Percentiles rank a stretch among this genome's conserved stretches.
Evolutionary conservation across 37 sponge, comb jelly and placozoan species (phyloP).

Genomic region (Haliclona indistincta): DNA sequence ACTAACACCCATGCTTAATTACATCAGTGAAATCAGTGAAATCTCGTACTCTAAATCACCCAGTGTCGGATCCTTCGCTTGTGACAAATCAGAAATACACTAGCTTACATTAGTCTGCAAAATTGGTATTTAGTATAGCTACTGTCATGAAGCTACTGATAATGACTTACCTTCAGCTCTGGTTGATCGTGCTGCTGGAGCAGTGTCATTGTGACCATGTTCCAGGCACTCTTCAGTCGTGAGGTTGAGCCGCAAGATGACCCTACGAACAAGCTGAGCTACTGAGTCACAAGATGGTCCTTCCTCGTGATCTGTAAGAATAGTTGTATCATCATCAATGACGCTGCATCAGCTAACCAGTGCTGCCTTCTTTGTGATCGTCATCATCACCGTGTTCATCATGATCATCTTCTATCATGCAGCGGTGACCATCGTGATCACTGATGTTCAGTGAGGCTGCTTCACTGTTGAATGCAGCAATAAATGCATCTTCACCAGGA

Average conservation of each 20-base stretch:
- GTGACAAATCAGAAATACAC: no score
- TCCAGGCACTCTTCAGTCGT: constrained; percentile 3
- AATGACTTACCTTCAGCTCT: not conserved
- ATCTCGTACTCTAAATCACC: no score
- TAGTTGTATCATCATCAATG: no score
- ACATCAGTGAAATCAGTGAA: no score
- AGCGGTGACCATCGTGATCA: not conserved
- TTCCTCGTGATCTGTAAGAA: no score
- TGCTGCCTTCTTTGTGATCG: no score
- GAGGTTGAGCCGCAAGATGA: not conserved
- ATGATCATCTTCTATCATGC: not conserved
- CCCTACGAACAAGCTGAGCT: not conserved
- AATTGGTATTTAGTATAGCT: no score
- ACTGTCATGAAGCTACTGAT: no score
- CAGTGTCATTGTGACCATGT: constrained; percentile 1
- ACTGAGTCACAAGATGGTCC: not conserved
- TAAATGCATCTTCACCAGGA: not conserved
- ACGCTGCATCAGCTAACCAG: no score
- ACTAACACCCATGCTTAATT: no score
- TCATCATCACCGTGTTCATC: not conserved
- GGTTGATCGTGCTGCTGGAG: not conserved
- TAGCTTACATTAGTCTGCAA: no score
- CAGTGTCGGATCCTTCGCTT: no score
- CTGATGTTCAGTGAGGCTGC: not conserved
- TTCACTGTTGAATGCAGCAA: not conserved